Evolutionary conservation across 2,888 invertebrate genomes (phyloP).

Genomic region (Hyalella azteca): DNA sequence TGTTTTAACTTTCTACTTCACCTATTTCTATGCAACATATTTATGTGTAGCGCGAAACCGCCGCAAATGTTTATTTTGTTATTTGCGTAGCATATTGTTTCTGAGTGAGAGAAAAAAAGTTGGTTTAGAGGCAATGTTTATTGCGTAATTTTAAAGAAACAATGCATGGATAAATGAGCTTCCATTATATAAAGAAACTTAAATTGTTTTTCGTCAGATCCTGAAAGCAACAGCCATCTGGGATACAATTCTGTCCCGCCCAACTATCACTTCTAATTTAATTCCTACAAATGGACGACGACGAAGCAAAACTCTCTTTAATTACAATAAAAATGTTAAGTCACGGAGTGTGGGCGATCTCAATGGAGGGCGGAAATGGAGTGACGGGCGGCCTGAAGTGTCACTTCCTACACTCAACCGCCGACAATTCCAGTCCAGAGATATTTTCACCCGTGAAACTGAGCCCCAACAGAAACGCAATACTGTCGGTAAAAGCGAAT

Average conservation of each 20-base stretch:
- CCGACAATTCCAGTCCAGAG: background rate
- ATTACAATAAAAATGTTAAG: constrained; percentile 22
- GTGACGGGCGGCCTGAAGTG: background rate
- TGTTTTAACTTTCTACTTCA: too few relatives aligned
- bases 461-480: background rate
- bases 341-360: constrained; percentile 22
- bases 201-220: too few relatives aligned
- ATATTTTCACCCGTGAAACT: background rate
- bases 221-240: too few relatives aligned
- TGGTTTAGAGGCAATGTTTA: too few relatives aligned
- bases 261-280: constrained; percentile 4
- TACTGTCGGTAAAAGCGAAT: background rate
- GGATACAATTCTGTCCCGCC: background rate
- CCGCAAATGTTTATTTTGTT: too few relatives aligned
- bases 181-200: too few relatives aligned
- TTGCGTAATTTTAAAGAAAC: too few relatives aligned
- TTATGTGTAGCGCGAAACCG: too few relatives aligned
- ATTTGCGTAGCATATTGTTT: too few relatives aligned
- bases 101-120: too few relatives aligned
- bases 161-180: too few relatives aligned
- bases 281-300: constrained; percentile 11
- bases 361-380: constrained; percentile 29
- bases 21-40: too few relatives aligned
- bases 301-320: constrained; percentile 1
- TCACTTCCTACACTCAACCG: constrained; percentile 21